These are phyloP conservation scores for Calypte anna DNA, from an alignment of 2,113 vertebrate species.

Conservation along the genomic window DNA sequence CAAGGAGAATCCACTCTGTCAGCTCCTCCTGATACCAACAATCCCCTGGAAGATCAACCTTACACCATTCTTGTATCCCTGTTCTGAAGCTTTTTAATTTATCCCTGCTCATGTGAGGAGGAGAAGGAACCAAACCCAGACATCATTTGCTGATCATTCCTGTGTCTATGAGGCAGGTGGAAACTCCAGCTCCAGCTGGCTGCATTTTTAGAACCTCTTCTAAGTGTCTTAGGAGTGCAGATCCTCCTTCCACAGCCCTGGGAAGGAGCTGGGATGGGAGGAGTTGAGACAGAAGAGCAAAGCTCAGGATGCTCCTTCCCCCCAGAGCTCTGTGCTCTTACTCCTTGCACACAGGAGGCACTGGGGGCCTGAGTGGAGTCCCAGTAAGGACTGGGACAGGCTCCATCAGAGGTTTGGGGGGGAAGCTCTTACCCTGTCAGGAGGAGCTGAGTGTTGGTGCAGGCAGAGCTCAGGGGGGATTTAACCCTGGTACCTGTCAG, in stretches of 20 bases:
- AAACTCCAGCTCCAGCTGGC: rapidly evolving
- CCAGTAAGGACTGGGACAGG: not conserved
- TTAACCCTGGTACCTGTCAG: not conserved
- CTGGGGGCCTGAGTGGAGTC: not conserved
- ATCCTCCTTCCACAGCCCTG: not conserved
- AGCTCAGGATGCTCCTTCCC: not conserved
- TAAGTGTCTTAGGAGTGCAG: not conserved
- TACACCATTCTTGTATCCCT: not conserved
- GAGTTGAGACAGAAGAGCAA: not conserved
- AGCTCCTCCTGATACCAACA: not conserved
- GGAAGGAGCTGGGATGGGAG: not conserved
- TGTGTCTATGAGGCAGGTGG: not conserved
- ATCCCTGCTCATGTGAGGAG: not conserved
- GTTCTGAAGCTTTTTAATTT: not conserved
- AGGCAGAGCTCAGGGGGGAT: not conserved
- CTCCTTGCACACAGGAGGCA: not conserved
- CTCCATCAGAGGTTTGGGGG: not conserved
- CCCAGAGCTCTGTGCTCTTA: not conserved
- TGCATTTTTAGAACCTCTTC: not conserved
- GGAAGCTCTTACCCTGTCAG: not conserved
- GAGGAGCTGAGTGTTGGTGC: not conserved
- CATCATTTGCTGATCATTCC: not conserved
- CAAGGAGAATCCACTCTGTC: not conserved
- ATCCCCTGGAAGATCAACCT: not conserved
- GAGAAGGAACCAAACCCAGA: not conserved